These are phyloP conservation scores for Epinotia bilunana DNA, from an alignment of 2,888 invertebrate genomes.

Conservation along the genomic window DNA sequence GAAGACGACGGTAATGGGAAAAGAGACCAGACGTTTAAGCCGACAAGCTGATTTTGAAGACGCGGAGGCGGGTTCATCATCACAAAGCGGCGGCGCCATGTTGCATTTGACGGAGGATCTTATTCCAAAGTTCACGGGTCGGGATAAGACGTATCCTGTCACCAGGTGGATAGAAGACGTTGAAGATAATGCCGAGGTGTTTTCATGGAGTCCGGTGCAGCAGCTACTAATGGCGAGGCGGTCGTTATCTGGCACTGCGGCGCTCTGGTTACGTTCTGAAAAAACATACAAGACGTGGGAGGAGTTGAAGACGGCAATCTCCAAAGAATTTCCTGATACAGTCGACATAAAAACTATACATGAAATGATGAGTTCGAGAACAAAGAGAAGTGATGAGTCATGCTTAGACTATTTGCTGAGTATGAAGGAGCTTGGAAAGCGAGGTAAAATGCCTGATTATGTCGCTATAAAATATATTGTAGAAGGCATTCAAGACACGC, in stretches of 20 bases:
- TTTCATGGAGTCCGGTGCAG: slow-evolving; percentile 8
- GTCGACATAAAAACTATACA: slow-evolving; percentile 11
- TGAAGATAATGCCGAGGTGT: slow-evolving; percentile 12
- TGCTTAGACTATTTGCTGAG: slow-evolving; percentile 6
- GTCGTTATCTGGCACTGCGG: slow-evolving; percentile 5
- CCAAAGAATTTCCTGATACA: slow-evolving; percentile 15
- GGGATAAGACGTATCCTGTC: too few species aligned
- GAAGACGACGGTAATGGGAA: not conserved
- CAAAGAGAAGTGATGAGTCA: slow-evolving; percentile 3
- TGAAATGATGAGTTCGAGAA: not conserved
- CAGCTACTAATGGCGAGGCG: slow-evolving; percentile 13
- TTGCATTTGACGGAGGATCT: too few species aligned
- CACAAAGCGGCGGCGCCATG: too few species aligned
- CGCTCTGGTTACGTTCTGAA: slow-evolving; percentile 13
- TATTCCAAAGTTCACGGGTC: too few species aligned
- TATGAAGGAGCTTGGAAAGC: slow-evolving; percentile 15
- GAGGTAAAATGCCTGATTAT: slow-evolving; percentile 16
- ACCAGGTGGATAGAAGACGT: slow-evolving; percentile 14
- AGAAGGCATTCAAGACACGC: slow-evolving; percentile 12
- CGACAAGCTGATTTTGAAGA: slow-evolving; percentile 4
- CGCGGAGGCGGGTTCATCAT: not conserved
- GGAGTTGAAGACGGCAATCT: not conserved
- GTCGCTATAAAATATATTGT: slow-evolving; percentile 18
- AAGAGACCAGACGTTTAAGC: not conserved
- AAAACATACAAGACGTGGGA: slow-evolving; percentile 12